These are phyloP conservation scores for Furcula furcula DNA, from an alignment of 2,888 invertebrate genomes.

Conservation along the genomic window DNA sequence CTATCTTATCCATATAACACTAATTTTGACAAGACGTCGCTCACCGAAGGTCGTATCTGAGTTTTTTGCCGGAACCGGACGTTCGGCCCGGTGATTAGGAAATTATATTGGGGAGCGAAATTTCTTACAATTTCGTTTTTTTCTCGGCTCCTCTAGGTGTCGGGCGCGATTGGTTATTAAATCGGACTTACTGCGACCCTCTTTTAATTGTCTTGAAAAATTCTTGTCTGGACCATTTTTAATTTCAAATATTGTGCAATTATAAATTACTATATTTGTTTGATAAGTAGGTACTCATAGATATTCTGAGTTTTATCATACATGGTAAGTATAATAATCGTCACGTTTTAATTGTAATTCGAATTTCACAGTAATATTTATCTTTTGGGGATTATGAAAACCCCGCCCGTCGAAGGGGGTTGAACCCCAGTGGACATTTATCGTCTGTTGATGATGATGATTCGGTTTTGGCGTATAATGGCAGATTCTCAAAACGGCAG, in stretches of 20 bases:
- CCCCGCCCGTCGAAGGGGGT: too few relatives aligned
- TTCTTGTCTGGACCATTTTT: slow-evolving; percentile 31
- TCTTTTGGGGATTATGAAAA: too few relatives aligned
- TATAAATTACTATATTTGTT: too few relatives aligned
- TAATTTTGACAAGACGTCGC: slow-evolving; percentile 52
- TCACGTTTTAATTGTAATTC: too few relatives aligned
- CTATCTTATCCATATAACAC: slow-evolving; percentile 51
- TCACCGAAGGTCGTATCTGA: slow-evolving; percentile 60
- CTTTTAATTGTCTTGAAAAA: slow-evolving; percentile 48
- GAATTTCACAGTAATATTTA: too few relatives aligned
- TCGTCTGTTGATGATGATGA: too few relatives aligned
- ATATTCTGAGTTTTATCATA: too few relatives aligned
- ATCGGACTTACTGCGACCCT: slow-evolving; percentile 64
- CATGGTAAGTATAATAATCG: too few relatives aligned
- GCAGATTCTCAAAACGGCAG: too few relatives aligned
- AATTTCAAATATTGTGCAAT: slow-evolving; percentile 23
- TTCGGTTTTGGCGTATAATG: too few relatives aligned
- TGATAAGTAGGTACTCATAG: too few relatives aligned
- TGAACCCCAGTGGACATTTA: too few relatives aligned
- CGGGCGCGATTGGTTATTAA: slow-evolving; percentile 75
- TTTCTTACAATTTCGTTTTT: slow-evolving; percentile 38
- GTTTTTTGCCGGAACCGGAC: slow-evolving; percentile 75
- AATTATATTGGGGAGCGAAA: slow-evolving; percentile 72
- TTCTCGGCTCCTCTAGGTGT: slow-evolving; percentile 62
- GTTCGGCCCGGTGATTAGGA: slow-evolving; percentile 76